Percentiles rank a stretch among this genome's conserved stretches.
Conservation (phyloP, 2,797 vertebrate species). For the Monodelphis domestica region DNA sequence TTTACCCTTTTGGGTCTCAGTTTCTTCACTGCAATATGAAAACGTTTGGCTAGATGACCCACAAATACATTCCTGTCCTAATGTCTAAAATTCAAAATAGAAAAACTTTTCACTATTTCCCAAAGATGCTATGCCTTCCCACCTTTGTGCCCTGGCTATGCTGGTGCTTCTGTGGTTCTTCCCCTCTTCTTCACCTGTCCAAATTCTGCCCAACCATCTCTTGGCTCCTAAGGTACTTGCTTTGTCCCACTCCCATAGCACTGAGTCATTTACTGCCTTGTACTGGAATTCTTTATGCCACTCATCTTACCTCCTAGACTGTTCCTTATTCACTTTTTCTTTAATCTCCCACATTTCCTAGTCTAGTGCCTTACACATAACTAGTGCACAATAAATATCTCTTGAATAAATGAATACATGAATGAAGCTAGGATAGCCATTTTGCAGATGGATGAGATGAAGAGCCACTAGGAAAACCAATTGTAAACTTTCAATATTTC, state of each 20-base stretch:
- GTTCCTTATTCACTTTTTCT: not conserved
- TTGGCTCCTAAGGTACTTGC: not conserved
- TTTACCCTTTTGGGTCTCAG: not conserved
- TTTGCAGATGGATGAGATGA: conserved; percentile 21
- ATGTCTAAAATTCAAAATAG: not conserved
- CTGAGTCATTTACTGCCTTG: not conserved
- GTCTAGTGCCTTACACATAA: not conserved
- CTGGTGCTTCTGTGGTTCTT: not conserved
- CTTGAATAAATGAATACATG: not conserved
- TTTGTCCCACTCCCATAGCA: not conserved
- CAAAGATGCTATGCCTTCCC: not conserved
- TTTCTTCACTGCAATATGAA: not conserved
- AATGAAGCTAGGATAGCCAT: not conserved
- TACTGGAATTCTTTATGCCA: no score
- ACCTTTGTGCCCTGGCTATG: not conserved
- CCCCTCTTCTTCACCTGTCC: not conserved
- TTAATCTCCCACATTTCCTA: not conserved
- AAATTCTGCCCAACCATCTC: not conserved
- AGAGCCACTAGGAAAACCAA: not conserved
- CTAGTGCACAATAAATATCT: not conserved
- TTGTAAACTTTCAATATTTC: not conserved
- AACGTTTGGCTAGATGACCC: not conserved
- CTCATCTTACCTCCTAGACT: not conserved
- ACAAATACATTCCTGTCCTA: not conserved
- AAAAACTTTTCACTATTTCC: not conserved